Base-by-base conservation (phyloP, 2,888 invertebrate species). In the Drosophila paracracens region DNA sequence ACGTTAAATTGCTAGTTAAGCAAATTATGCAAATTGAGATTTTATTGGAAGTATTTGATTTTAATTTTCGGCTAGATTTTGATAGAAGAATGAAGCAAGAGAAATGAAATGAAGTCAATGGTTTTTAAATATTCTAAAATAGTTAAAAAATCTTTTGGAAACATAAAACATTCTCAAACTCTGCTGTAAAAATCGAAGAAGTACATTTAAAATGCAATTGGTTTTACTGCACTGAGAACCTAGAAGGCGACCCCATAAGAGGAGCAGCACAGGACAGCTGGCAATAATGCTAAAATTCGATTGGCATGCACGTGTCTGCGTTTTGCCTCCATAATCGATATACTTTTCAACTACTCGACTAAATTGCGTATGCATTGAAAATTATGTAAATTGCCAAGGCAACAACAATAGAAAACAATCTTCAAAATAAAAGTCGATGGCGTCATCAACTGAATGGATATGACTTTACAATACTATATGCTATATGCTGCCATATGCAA, bases 281-380 rank as follows among this genome's bases (percentile, higher is more conserved):
- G 40, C 61, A 29, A 51, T 71, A 63, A 63, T 56, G 53, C 57
- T 71, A 33, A 76, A 76, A 69, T 67, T 75, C 50, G 63, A 83
- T 75, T 33, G 53, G 64, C 59, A 43, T 57, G 64, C 66, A 70
- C 68, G 72, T 70, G 65, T 65, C 36, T 43, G 38, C 18, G 21
- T 31, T 53, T 11, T 27, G n/a, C 6, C 29, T 16, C 65, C 3
- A 56, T 54, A 56, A 56, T 65, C 54, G 46, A 66, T 66, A 66
- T 66, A 56, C 48, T 27, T 18, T 31, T 31, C 21, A 58, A 33
- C 29, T 40, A 52, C 21, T 58, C 27, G 52, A 6, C 40, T 31
- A 79, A 76, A 78, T 87, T 84, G 74, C 76, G 66, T 73, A 70
- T 75, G 77, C 88, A 88, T 85, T 88, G 81, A 79, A 85, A 75